Percentiles rank a stretch among this genome's conserved stretches.
These are phyloP conservation scores for Shinisaurus crocodilurus DNA, from an alignment of 2,113 vertebrate genomes.

Conservation along the genomic window DNA sequence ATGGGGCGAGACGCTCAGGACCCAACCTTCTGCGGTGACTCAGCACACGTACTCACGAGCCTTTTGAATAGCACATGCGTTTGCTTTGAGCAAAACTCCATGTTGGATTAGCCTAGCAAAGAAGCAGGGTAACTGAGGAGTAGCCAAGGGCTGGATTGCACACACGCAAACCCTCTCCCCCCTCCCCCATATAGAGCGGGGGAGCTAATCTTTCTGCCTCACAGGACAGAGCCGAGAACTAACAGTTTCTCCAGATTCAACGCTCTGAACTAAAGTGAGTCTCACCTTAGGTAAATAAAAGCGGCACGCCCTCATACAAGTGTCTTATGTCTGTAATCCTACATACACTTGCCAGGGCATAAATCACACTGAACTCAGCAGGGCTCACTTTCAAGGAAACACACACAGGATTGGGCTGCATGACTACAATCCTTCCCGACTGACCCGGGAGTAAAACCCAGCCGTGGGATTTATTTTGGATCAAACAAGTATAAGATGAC, in stretches of 20 bases:
- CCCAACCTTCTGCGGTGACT: background rate
- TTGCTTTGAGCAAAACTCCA: background rate
- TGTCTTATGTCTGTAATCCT: background rate
- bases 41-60: background rate
- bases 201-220: accelerated
- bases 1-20: no score
- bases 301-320: background rate
- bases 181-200: no score
- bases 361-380: no score
- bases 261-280: background rate
- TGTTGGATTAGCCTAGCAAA: background rate
- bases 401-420: background rate
- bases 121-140: background rate
- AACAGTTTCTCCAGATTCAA: background rate
- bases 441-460: background rate
- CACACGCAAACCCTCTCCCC: no score
- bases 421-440: no score
- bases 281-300: background rate
- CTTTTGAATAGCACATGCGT: no score
- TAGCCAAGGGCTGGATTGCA: background rate
- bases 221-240: background rate
- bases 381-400: background rate
- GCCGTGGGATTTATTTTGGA: background rate
- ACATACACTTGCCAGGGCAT: no score
- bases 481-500: background rate